Evolutionary conservation across 2,113 vertebrate species (phyloP).

Genomic region (Diadophis punctatus): DNA sequence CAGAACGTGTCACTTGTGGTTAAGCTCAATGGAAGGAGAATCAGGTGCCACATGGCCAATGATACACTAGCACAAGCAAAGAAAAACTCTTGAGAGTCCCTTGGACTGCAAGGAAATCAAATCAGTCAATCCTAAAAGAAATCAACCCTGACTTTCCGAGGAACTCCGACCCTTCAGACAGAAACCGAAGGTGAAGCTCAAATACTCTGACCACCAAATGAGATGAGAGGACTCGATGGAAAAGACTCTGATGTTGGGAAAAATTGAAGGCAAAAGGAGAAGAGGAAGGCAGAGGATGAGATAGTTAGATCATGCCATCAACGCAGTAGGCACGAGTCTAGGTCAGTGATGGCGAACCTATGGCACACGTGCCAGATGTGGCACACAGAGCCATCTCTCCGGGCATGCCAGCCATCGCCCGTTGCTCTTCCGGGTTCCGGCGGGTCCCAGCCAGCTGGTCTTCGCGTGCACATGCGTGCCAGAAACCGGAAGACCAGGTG

Average conservation of each 20-base stretch:
- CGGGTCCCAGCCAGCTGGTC: too few species aligned
- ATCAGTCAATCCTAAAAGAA: not conserved
- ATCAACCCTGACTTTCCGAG: too few species aligned
- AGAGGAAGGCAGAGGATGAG: not conserved
- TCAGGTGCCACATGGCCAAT: slow-evolving; percentile 33
- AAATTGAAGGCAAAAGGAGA: not conserved
- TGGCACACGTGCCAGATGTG: too few species aligned
- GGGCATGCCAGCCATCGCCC: too few species aligned
- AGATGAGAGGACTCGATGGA: not conserved
- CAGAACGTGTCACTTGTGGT: slow-evolving; percentile 56
- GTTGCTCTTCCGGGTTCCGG: too few species aligned
- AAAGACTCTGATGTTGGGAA: not conserved
- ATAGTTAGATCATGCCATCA: not conserved
- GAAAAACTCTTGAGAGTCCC: not conserved
- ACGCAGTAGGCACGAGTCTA: not conserved
- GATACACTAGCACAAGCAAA: not conserved
- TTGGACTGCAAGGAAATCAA: not conserved
- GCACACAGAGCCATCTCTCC: too few species aligned
- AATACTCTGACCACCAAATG: too few species aligned
- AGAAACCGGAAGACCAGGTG: too few species aligned
- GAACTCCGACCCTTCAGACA: too few species aligned
- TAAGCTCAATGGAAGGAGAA: slow-evolving; percentile 34
- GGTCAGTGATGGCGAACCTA: too few species aligned
- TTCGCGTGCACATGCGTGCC: too few species aligned
- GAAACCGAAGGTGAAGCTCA: too few species aligned